phyloP scores from a whole-genome alignment of 1,140 invertebrate genomes.

The Cydia strobilella region DNA sequence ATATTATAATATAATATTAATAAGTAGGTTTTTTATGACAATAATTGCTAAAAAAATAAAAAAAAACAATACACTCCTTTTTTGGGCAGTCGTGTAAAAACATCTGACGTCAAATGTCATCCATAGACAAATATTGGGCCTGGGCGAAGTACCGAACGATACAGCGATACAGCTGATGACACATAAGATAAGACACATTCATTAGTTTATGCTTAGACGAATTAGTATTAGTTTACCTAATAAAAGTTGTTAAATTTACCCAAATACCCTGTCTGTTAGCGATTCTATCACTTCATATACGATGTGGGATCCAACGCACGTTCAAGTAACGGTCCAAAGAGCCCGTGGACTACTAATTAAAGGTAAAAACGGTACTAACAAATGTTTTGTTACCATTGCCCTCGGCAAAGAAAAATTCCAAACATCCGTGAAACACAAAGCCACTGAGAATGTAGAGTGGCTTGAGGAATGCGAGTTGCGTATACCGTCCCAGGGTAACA shows the following conservation, averaged over 20 bases:
- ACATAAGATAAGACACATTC: slow-evolving; percentile 30
- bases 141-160: slow-evolving; percentile 1
- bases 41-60: too few relatives aligned
- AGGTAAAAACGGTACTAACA: slow-evolving; percentile 95
- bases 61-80: too few relatives aligned
- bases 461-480: slow-evolving; percentile 97
- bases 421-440: slow-evolving; percentile 96
- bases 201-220: slow-evolving; percentile 24
- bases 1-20: neutral
- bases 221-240: slow-evolving; percentile 9
- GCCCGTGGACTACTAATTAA: slow-evolving; percentile 88
- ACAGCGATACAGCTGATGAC: slow-evolving; percentile 10
- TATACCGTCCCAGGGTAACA: slow-evolving; percentile 94
- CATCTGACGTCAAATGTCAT: slow-evolving; percentile 4
- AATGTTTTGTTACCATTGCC: slow-evolving; percentile 96
- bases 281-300: slow-evolving; percentile 22
- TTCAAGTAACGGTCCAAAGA: slow-evolving; percentile 90
- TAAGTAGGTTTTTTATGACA: neutral
- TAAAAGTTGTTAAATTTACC: neutral
- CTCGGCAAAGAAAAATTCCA: slow-evolving; percentile 98
- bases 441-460: slow-evolving; percentile 91
- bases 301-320: slow-evolving; percentile 93
- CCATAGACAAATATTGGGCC: slow-evolving; percentile 16
- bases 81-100: too few relatives aligned
- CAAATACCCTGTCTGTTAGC: slow-evolving; percentile 4